Conservation (phyloP, 2,797 vertebrate genomes). For the Rhinichthys osculus region DNA sequence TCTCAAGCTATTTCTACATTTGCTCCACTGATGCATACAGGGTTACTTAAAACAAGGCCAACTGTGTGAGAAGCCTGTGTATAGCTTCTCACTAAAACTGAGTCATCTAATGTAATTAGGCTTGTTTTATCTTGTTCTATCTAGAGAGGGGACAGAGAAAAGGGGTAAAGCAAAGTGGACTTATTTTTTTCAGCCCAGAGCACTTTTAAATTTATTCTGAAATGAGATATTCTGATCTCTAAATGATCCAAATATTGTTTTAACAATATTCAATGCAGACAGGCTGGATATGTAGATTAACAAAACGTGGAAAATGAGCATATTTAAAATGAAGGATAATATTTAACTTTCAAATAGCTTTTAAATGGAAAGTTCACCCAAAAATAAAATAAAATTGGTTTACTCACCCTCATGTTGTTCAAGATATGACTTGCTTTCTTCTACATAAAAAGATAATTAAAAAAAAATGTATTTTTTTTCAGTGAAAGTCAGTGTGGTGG, state of each 20-base stretch:
- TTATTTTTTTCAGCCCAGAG: conserved; percentile 4
- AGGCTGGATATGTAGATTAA: not conserved
- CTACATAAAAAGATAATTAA: not conserved
- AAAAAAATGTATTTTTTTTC: not conserved
- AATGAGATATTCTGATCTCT: not conserved
- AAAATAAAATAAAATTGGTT: not conserved
- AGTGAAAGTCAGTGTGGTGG: not conserved
- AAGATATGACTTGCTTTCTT: not conserved
- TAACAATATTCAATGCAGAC: conserved; percentile 28
- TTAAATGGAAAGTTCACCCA: not conserved
- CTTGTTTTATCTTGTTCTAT: conserved; percentile 21
- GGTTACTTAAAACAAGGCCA: conserved; percentile 19
- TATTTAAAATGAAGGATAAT: not conserved
- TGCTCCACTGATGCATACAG: conserved; percentile 30
- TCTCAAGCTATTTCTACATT: conserved; percentile 46
- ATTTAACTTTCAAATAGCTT: not conserved
- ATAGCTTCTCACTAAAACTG: conserved; percentile 29
- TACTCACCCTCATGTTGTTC: not conserved
- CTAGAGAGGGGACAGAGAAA: conserved; percentile 11
- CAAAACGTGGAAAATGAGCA: not conserved
- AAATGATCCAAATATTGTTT: conserved; percentile 10
- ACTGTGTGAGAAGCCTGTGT: conserved; percentile 27
- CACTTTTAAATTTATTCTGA: conserved; percentile 2
- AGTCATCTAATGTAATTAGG: conserved; percentile 42
- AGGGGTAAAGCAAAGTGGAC: not conserved